Conservation (phyloP, 2,113 vertebrate genomes). For the Odontesthes bonariensis region DNA sequence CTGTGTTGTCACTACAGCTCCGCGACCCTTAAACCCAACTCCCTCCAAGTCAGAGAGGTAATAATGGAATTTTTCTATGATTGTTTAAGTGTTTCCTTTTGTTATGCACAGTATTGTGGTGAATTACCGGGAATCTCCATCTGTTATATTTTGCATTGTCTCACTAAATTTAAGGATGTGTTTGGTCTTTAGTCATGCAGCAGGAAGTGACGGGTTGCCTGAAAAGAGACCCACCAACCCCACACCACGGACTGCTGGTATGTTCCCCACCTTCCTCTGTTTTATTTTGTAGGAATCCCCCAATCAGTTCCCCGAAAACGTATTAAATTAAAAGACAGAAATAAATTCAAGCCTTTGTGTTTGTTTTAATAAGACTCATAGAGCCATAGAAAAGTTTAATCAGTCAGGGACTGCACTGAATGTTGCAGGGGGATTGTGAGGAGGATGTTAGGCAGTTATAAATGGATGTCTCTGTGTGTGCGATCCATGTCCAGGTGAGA, state of each 20-base stretch:
- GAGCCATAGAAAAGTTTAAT: background rate
- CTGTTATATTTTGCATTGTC: background rate
- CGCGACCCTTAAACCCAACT: slow-evolving; percentile 50
- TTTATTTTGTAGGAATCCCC: background rate
- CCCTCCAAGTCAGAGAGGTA: slow-evolving; percentile 62
- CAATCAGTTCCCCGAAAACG: background rate
- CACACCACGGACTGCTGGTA: slow-evolving; percentile 54
- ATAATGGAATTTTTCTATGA: background rate
- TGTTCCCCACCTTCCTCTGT: background rate
- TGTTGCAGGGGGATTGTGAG: slow-evolving; percentile 4
- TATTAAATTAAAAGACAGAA: background rate
- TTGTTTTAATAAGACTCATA: background rate
- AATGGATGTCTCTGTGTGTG: slow-evolving; percentile 5
- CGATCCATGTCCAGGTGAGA: slow-evolving; percentile 44
- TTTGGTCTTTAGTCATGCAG: slow-evolving; percentile 43
- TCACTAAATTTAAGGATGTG: background rate
- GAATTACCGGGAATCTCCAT: background rate
- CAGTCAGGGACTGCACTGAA: slow-evolving; percentile 9
- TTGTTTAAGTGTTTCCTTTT: background rate
- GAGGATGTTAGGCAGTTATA: background rate
- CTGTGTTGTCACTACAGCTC: slow-evolving; percentile 44
- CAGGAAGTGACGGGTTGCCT: slow-evolving; percentile 19
- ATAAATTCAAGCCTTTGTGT: background rate
- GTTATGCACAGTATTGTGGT: background rate
- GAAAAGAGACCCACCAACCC: slow-evolving; percentile 46